Conservation (phyloP, 2,888 invertebrate genomes). For the Latheticus oryzae region DNA sequence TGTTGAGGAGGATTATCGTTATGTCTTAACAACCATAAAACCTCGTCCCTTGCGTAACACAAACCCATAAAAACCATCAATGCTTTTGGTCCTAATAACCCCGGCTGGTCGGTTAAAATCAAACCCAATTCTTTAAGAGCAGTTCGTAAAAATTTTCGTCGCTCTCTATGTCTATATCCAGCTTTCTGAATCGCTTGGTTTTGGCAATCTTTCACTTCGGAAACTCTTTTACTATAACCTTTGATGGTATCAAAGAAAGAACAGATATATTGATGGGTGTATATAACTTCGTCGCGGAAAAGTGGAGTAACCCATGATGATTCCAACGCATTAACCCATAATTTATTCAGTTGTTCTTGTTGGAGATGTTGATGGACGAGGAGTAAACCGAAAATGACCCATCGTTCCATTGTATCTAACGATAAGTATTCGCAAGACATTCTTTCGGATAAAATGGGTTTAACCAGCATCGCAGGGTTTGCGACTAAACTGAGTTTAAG, state of each 20-base stretch:
- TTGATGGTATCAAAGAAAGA: slow-evolving; percentile 95
- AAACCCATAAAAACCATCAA: slow-evolving; percentile 96
- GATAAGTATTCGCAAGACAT: slow-evolving; percentile 99
- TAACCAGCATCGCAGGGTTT: slow-evolving; percentile 93
- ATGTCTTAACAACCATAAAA: slow-evolving; percentile 95
- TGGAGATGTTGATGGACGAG: slow-evolving; percentile 91
- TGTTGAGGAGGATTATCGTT: slow-evolving; percentile 93
- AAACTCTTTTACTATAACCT: slow-evolving; percentile 91
- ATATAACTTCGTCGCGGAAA: slow-evolving; percentile 97
- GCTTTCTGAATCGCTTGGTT: slow-evolving; percentile 91
- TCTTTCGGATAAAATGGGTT: slow-evolving; percentile 91
- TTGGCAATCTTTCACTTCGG: slow-evolving; percentile 96
- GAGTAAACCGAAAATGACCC: slow-evolving; percentile 96
- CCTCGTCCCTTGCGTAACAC: slow-evolving; percentile 96
- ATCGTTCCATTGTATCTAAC: slow-evolving; percentile 93
- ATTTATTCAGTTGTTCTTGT: slow-evolving; percentile 81
- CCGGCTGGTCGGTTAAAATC: slow-evolving; percentile 97
- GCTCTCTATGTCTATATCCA: slow-evolving; percentile 91
- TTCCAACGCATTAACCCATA: slow-evolving; percentile 93
- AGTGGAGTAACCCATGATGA: slow-evolving; percentile 94
- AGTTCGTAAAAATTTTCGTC: slow-evolving; percentile 94
- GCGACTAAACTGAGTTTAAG: slow-evolving; percentile 93
- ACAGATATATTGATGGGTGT: slow-evolving; percentile 93
- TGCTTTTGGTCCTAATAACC: slow-evolving; percentile 96
- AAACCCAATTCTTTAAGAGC: slow-evolving; percentile 94